Evolutionary conservation across 1,140 invertebrate genomes (phyloP), one percentile per base, ranked within the genome.

Genomic region (Brachionus plicatilis): DNA sequence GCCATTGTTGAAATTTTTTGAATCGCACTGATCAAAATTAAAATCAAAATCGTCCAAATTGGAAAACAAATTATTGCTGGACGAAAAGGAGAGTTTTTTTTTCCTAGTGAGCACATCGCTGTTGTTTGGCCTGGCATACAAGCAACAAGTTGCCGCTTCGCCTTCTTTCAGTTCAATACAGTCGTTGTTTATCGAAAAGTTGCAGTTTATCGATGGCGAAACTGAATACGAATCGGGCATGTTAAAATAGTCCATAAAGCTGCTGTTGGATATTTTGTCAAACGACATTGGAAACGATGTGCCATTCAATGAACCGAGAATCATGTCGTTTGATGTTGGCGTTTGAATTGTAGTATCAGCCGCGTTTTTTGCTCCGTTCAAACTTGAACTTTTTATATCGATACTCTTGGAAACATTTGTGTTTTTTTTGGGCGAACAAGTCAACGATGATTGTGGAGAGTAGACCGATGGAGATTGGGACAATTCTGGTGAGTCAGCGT

Each of bases 231-330:
- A 72, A 1, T 72, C 68, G 7, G 33, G 9, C 11, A 72, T 12
- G 43, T 72, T 72, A 17, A 72, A 72, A 45, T 72, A 72, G n/a
- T 72, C 68, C 68, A 72, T 72, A 45, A 72, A 72, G 33, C 68
- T 72, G 43, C 41, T 41, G 11, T 72, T 72, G n/a, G 68, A 72
- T 41, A 72, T 41, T 72, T 43, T 72, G 20, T 72, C 68, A 17
- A 72, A 43, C 12, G 68, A 72, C 41, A 41, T n/a, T 7, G 68
- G 43, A 41, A 72, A 20, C 17, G 68, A 72, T 24, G 12, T n/a
- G 12, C 37, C 33, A 17, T 29, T 68, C 7, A 68, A 41, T 41
- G 66, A 68, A 3, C n/a, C 66, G 33, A 33, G 12, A 33, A 68
- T 7, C 27, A 33, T 12, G 12, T 68, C 66, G 33, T 68, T 68